These are phyloP conservation scores for Camelus dromedarius DNA, from an alignment of 2,113 vertebrate species.

Conservation along the genomic window DNA sequence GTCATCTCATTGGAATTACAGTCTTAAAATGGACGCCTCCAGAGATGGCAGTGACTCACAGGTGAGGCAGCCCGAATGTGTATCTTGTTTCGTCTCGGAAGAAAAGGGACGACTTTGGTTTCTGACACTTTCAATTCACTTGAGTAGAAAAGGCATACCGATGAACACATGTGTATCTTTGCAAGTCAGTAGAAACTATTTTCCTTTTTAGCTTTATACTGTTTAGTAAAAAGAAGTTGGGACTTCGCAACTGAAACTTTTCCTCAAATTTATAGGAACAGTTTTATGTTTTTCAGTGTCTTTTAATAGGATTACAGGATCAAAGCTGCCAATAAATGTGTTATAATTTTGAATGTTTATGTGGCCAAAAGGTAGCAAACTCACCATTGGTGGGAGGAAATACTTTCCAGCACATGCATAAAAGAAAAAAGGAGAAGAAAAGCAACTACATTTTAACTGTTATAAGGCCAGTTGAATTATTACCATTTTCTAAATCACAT, in stretches of 20 bases:
- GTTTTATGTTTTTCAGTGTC: constrained; percentile 25
- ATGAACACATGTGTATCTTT: background rate
- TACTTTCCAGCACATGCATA: background rate
- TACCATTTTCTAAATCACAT: constrained; percentile 57
- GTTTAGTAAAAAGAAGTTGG: constrained; percentile 37
- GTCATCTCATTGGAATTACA: background rate
- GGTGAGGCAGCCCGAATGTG: background rate
- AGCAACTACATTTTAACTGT: background rate
- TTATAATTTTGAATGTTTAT: constrained; percentile 54
- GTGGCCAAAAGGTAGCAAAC: constrained; percentile 50
- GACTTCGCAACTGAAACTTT: constrained; percentile 47
- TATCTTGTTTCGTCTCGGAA: background rate
- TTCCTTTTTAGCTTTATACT: background rate
- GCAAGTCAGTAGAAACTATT: background rate
- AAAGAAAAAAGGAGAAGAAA: background rate
- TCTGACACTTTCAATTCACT: background rate
- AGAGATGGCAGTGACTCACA: background rate
- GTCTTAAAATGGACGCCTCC: background rate
- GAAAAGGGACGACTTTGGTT: background rate
- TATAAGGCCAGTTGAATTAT: constrained; percentile 19
- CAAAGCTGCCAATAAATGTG: constrained; percentile 39
- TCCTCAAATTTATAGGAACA: background rate
- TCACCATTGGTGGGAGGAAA: constrained; percentile 9
- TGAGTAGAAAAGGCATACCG: background rate
- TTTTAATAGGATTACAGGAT: constrained; percentile 42